These are phyloP conservation scores for Ascidia mentula DNA, from an alignment of 23 tunicate species.

Conservation along the genomic window DNA sequence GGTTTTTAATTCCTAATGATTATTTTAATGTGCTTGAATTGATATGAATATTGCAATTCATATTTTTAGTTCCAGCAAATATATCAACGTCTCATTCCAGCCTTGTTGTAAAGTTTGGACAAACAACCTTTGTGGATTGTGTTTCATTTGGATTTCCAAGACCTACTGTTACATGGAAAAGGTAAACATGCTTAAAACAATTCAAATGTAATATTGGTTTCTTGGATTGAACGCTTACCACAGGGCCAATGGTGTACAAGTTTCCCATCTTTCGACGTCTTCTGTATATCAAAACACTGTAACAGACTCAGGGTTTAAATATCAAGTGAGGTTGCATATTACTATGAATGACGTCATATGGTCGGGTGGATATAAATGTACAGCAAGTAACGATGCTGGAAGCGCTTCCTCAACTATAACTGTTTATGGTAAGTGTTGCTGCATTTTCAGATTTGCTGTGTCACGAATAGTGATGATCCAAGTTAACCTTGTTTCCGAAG, in stretches of 20 bases:
- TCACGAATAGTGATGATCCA: no score
- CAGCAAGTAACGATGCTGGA: slow-evolving; percentile 4
- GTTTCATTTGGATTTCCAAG: background rate
- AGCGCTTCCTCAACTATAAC: no score
- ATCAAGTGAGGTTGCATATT: background rate
- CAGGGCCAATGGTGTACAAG: background rate
- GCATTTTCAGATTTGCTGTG: no score
- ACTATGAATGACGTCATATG: background rate
- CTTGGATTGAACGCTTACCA: background rate
- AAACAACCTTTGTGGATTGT: background rate
- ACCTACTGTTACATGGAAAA: background rate
- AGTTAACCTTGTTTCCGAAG: no score
- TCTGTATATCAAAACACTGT: background rate
- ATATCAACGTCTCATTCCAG: background rate
- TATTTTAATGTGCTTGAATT: background rate
- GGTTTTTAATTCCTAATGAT: background rate
- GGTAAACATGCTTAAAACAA: background rate
- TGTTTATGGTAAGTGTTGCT: no score
- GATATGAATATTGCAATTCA: background rate
- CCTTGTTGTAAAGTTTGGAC: background rate
- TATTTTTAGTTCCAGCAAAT: background rate
- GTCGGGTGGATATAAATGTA: background rate
- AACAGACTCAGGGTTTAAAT: background rate
- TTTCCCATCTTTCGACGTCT: background rate
- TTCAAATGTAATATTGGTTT: background rate